Percentiles rank a stretch among this genome's conserved stretches.
phyloP scores from a whole-genome alignment of 2,888 invertebrate genomes.

The Trisateles emortualis region DNA sequence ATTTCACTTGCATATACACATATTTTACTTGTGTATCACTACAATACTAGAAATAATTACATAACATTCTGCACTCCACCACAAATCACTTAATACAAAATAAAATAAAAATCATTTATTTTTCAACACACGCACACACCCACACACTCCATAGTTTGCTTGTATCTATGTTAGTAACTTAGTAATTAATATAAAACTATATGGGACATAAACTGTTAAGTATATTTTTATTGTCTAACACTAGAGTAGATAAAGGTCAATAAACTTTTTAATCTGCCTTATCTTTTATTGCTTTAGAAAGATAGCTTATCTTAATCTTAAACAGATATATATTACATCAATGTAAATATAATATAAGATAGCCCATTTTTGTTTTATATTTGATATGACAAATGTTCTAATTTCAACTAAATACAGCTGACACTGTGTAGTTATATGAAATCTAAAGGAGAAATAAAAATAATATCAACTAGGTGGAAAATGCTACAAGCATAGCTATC shows the following conservation, averaged over 20 bases:
- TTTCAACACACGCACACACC: too few relatives aligned
- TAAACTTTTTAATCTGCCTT: slow-evolving; percentile 32
- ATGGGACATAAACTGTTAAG: too few relatives aligned
- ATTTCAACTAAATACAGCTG: too few relatives aligned
- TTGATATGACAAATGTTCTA: too few relatives aligned
- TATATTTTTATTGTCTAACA: not conserved
- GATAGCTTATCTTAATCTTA: slow-evolving; percentile 50
- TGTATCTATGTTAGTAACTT: too few relatives aligned
- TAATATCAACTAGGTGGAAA: too few relatives aligned
- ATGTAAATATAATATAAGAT: slow-evolving; percentile 31
- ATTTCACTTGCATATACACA: not conserved
- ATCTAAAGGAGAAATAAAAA: too few relatives aligned
- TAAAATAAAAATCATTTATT: not conserved
- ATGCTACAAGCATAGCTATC: too few relatives aligned
- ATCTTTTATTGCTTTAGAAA: slow-evolving; percentile 33
- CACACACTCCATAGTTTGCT: too few relatives aligned
- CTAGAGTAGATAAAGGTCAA: slow-evolving; percentile 27
- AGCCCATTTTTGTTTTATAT: too few relatives aligned
- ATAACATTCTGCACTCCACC: slow-evolving; percentile 16
- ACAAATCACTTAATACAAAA: not conserved
- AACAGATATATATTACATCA: slow-evolving; percentile 35
- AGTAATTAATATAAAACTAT: too few relatives aligned
- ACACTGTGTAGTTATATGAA: too few relatives aligned
- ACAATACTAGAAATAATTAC: slow-evolving; percentile 10
- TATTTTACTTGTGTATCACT: slow-evolving; percentile 1